Evolutionary conservation across 2,797 vertebrate species (phyloP), one percentile per base, ranked within the genome.

Genomic region (Falco novaeseelandiae): DNA sequence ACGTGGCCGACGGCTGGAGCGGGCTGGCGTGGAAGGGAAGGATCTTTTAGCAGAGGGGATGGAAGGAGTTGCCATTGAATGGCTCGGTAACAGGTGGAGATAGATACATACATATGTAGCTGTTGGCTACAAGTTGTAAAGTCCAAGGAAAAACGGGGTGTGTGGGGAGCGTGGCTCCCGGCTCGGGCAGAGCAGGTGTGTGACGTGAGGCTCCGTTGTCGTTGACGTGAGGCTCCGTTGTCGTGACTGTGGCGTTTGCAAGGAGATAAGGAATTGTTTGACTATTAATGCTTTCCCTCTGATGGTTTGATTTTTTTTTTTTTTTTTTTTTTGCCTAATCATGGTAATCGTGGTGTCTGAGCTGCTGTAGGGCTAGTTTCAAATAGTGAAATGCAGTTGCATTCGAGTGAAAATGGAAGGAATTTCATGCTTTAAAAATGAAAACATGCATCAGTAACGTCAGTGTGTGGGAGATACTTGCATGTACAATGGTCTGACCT

Each of bases 1-100:
- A 29, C 0, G 0, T 26, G 48, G 77, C 86, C 36, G 44, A n/a
- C 55, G n/a, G 62, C 36, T 49, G 10, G 62, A 16, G 3, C 21
- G 3, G 55, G 78, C 17, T 9, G 27, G 4, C 15, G 30, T 27
- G 57, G 4, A 2, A 4, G 54, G 84, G 48, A 40, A 14, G 7
- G 0, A 1, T 30, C 36, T 57, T 10, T 13, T 10, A 55, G 14
- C 46, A 15, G 72, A 30, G 1, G 10, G 0, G 62, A 2, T 32
- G 21, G 21, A 27, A 29, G 29, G 2, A 4, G 32, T 49, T 42
- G 55, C 46, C 61, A 0, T 18, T 3, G 54, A 49, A 8, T 30
- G 61, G 77, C 46, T 69, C 3, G 0, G 2, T 34, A 38, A 8
- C 48, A 10, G 48, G 8, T 0, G 0, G n/a, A 36, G 57, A 40